Evolutionary conservation across 1,140 invertebrate genomes (phyloP), one percentile per base, ranked within the genome.

Genomic region (Pseudobourletiella spinata): DNA sequence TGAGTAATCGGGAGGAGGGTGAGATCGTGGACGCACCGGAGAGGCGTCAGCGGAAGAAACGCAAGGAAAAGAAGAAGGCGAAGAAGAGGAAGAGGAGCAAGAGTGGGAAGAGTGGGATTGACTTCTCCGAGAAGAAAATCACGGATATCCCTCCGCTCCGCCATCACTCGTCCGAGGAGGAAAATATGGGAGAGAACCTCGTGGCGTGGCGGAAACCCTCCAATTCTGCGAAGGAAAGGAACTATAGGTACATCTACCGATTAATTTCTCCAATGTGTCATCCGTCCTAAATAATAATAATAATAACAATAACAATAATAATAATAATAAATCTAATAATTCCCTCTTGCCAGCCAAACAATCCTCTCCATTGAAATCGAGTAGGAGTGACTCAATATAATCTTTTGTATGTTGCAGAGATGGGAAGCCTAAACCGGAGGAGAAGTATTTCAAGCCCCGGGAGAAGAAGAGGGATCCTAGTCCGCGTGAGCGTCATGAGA

Each of bases 171-270:
- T 60, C 61, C 1, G 51, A 65, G 8, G 56, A 62, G 15, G 43
- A 62, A 20, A 43, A 29, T 42, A 8, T 30, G 28, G 59, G 56
- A 50, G 57, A 60, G 3, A 77, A 72, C 67, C 72, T 76, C 51
- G 74, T 83, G 26, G 75, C 82, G 0, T 93, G 91, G 77, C 91
- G 90, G 69, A 89, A 90, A 73, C 76, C 88, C 1, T 86, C 86
- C 11, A 89, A 87, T 71, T 85, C 76, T 66, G 84, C 82, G 4
- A 89, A 89, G 72, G 87, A 88, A 64, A 76, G 89, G 56, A 89
- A 88, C 70, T 93, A 91, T 39, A 69, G 68, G 68, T 69, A 11
- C 0, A 14, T 48, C 55, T 43, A 8, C n/a, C n/a, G n/a, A n/a
- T n/a, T n/a, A n/a, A 25, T 55, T 16, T 14, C 25, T 55, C 14